A percentile compares a stretch with the other conserved stretches of the same genome.
Evolutionary conservation across 2,113 vertebrate species (phyloP).

Genomic region (Hemicordylus capensis): DNA sequence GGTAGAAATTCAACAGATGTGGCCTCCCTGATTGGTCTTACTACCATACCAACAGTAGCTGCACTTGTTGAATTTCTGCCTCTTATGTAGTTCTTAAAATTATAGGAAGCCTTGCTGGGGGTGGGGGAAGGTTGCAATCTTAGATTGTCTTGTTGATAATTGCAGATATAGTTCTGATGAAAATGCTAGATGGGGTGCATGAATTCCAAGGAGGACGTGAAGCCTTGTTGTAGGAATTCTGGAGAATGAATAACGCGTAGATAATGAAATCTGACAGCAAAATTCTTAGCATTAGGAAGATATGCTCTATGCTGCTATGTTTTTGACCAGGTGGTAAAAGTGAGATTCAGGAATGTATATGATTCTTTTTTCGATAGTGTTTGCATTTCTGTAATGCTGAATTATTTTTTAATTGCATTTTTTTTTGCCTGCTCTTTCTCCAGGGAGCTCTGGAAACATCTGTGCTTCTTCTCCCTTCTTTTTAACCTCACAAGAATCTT

Average conservation of each 20-base stretch:
- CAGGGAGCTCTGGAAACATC: not conserved
- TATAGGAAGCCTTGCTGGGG: not conserved
- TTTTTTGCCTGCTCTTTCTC: not conserved
- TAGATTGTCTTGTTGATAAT: not conserved
- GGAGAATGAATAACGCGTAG: not conserved
- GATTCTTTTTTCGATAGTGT: not conserved
- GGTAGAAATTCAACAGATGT: not conserved
- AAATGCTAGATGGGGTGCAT: not conserved
- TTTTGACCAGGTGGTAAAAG: not conserved
- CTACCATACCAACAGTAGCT: not conserved
- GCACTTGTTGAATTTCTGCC: not conserved
- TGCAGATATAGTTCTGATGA: not conserved
- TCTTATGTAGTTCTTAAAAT: not conserved
- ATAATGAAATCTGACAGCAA: not conserved
- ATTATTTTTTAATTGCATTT: not conserved
- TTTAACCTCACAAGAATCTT: not conserved
- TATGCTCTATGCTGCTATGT: not conserved
- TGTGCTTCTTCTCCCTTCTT: not conserved
- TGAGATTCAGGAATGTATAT: not conserved
- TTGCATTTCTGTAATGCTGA: not conserved
- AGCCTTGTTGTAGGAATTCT: not conserved
- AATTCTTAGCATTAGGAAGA: not conserved
- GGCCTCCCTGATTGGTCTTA: not conserved
- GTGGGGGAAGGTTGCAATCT: not conserved
- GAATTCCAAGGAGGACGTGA: not conserved